Evolutionary conservation across 2,113 vertebrate species (phyloP), one percentile per base, ranked within the genome.

Genomic region (Lophura nycthemera): DNA sequence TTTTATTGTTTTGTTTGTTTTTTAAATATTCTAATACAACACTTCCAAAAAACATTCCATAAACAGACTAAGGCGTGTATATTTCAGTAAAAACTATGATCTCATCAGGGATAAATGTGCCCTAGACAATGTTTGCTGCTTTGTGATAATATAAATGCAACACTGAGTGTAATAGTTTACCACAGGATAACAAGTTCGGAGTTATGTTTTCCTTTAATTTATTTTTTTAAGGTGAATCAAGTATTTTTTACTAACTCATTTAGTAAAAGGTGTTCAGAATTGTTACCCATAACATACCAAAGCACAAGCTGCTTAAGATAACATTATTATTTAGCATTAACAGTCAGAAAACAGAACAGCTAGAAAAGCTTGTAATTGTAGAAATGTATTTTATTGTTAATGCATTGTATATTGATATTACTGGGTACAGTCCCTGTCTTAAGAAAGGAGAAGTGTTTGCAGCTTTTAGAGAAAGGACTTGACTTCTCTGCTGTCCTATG

Each of bases 91-190:
- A 89, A 92, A 61, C 60, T 36, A 50, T 89, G 84, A 91, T 85
- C 83, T 96, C 90, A 87, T 19, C 8, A n/a, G 75, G 30, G 38
- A 95, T 60, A 95, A 93, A 73, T 79, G 73, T 84, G 32, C 43
- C 43, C 45, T 52, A 66, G 80, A 3, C 38, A 81, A 18, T 3
- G 25, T 88, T 81, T 75, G 65, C 66, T 91, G 42, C 61, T 88
- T 71, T 81, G 25, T 86, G 52, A 72, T 84, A 74, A 77, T 66
- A 76, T 22, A 86, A 59, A 50, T 48, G 57, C 15, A 65, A 12
- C 9, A 40, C 2, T 76, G 70, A 57, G 40, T 70, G 42, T 67
- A 67, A 70, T 24, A 64, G 34, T 63, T 89, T 60, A 19, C 34
- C 11, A 69, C 74, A 77, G 25, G 75, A 19, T 36, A 32, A 34